Evolutionary conservation across 1,140 invertebrate species (phyloP), one percentile per base, ranked within the genome.

Genomic region (Lasaia peninsularis): DNA sequence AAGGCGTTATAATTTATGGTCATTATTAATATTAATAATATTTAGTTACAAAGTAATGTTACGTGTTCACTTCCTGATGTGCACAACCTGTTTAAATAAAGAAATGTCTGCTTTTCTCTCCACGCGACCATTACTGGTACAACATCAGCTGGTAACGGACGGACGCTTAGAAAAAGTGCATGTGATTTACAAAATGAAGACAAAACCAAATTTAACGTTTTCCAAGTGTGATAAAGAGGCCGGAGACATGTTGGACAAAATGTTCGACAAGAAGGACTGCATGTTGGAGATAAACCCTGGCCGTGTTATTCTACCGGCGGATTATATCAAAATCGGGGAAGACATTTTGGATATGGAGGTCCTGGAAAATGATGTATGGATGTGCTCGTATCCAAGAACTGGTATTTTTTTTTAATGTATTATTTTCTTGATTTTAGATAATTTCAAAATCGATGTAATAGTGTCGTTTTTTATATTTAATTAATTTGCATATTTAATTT

Each of bases 321-420:
- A 92, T 59, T 95, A 91, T 62, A 88, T 91, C 51, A 91, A 92
- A 7, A 91, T 94, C n/a, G 94, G 92, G 0, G 90, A 93, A 59
- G 91, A 92, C 58, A 94, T 96, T 37, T 78, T 93, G 12, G 91
- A 94, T 56, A 88, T 94, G 54, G 86, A 92, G 31, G 89, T 96
- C 1, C 87, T 92, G 32, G 86, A 93, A 2, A 93, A 93, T 62
- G 95, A 97, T 69, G 90, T 96, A 0, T 96, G 94, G 94, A 84
- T 96, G 73, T 91, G 95, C 16, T 96, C 95, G 7, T 96, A 93
- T 89, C 95, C 95, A 0, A 91, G 95, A 67, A 96, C 95, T 62
- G 94, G 94, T 94, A 81, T 89, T 81, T 72, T 65, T 24, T 31
- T 12, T 11, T 28, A n/a, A n/a, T n/a, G n/a, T n/a, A 28, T 24